Conservation (phyloP, 2,797 vertebrate species). For the Notoglanidium macrostoma region DNA sequence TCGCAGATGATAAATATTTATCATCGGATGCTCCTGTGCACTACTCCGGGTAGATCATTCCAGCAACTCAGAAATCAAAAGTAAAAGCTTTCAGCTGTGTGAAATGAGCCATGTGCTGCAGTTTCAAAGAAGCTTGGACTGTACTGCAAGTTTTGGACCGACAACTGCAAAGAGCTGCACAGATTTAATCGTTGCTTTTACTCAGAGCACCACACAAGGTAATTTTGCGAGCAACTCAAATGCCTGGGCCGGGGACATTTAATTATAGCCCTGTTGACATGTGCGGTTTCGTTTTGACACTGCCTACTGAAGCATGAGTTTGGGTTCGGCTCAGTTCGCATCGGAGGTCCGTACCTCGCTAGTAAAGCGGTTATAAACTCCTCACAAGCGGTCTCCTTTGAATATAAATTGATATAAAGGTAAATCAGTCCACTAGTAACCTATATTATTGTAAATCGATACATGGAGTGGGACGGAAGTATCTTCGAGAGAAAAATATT, state of each 20-base stretch:
- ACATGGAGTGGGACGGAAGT: not conserved
- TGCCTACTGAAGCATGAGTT: constrained; percentile 18
- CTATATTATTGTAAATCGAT: not conserved
- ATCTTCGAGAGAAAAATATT: not conserved
- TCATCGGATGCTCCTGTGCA: not conserved
- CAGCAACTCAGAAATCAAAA: not conserved
- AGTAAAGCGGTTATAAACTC: not conserved
- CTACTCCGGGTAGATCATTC: not conserved
- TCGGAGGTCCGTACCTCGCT: constrained; percentile 4
- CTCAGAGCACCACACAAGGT: constrained; percentile 35
- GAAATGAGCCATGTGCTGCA: not conserved
- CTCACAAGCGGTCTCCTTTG: not conserved
- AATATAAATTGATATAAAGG: not conserved
- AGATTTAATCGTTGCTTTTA: not conserved
- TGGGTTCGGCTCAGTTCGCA: not conserved
- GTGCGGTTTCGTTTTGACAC: constrained; percentile 23
- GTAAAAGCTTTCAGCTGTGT: not conserved
- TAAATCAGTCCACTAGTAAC: not conserved
- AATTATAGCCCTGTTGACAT: constrained; percentile 45
- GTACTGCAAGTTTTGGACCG: not conserved
- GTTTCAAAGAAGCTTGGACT: too few relatives aligned
- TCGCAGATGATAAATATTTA: not conserved
- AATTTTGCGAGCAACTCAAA: constrained; percentile 14
- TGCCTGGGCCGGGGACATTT: constrained; percentile 22
- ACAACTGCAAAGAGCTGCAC: not conserved